Evolutionary conservation across 2,888 invertebrate genomes (phyloP).

Genomic region (Itoplectis maculator): DNA sequence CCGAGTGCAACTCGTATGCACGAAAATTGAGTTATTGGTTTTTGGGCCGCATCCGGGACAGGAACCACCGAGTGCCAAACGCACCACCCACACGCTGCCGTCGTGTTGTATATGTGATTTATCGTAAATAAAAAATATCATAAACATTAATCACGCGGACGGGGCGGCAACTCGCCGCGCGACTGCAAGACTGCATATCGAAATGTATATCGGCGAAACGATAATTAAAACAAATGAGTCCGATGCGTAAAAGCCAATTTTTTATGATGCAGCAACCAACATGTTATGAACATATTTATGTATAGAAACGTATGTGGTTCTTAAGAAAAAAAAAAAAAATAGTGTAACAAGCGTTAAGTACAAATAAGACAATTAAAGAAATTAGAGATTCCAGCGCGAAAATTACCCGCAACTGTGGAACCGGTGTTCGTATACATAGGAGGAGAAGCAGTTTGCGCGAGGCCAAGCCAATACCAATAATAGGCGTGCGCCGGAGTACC

Average conservation of each 20-base stretch:
- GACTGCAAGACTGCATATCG: conserved; percentile 13
- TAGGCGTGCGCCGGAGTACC: conserved; percentile 50
- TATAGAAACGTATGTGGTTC: neutral
- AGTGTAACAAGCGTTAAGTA: neutral
- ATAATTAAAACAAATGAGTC: conserved; percentile 40
- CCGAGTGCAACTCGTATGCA: conserved; percentile 24
- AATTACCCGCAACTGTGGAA: conserved; percentile 4
- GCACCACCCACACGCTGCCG: conserved; percentile 38
- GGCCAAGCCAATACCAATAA: conserved; percentile 61
- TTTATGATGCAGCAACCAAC: neutral
- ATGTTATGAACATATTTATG: neutral
- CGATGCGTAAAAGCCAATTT: neutral
- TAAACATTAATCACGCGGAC: conserved; percentile 56
- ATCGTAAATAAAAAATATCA: conserved; percentile 58
- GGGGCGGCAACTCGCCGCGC: conserved; percentile 32
- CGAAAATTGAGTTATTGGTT: conserved; percentile 63
- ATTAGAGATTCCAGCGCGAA: conserved; percentile 12
- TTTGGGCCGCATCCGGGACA: conserved; percentile 37
- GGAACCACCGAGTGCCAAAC: conserved; percentile 8
- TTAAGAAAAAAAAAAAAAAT: too few species aligned
- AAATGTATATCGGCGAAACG: conserved; percentile 49
- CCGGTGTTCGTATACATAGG: conserved; percentile 6
- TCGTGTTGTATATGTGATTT: conserved; percentile 54
- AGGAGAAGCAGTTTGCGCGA: conserved; percentile 44
- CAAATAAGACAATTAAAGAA: conserved; percentile 24